phyloP scores from a whole-genome alignment of 2,797 vertebrate genomes.

The Carcharodon carcharias region DNA sequence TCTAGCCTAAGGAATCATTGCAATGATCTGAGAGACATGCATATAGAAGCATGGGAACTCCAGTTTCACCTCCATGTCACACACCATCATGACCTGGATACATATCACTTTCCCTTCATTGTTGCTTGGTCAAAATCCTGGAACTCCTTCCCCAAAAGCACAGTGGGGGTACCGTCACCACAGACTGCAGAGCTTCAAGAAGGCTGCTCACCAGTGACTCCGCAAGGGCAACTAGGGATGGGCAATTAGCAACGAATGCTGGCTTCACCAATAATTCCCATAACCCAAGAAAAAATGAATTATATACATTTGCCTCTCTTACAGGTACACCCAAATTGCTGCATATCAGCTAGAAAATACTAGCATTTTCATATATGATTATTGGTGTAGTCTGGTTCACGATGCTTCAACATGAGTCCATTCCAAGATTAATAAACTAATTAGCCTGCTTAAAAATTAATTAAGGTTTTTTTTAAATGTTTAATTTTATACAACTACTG shows the following conservation, averaged over 20 bases:
- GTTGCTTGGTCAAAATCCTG: not conserved
- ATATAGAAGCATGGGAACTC: not conserved
- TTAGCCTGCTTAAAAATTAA: not conserved
- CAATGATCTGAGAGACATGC: not conserved
- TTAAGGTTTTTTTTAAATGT: not conserved
- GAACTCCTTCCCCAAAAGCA: not conserved
- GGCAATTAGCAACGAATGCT: not conserved
- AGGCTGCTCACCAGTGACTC: not conserved
- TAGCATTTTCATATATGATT: not conserved
- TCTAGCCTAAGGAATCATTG: not conserved
- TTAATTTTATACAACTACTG: not conserved
- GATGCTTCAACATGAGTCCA: not conserved
- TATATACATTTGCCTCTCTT: not conserved
- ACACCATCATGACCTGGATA: not conserved
- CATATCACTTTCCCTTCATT: not conserved
- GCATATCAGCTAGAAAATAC: not conserved
- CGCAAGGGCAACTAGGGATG: not conserved
- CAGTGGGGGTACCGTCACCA: not conserved
- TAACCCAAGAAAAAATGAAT: not conserved
- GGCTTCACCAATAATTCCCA: not conserved
- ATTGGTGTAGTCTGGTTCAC: no score
- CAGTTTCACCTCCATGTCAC: not conserved
- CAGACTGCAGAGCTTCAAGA: no score
- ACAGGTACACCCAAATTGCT: not conserved
- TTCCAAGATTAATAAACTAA: not conserved